Base-by-base conservation (phyloP, 2,888 invertebrate genomes). In the Nematopogon swammerdamellus region DNA sequence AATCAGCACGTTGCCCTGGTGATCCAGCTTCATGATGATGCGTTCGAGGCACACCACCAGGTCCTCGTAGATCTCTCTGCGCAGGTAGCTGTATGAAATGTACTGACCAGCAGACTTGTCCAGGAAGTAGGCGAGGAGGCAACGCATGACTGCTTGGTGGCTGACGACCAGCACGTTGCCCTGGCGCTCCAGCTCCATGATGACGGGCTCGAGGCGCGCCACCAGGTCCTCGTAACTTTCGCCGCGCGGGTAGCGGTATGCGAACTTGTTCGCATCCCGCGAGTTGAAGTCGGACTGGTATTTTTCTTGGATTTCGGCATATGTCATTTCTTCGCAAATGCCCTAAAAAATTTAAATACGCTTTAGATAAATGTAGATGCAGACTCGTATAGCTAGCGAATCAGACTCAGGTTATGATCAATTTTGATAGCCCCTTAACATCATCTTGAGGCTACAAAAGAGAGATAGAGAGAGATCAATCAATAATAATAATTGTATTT, bases 211-310 rank as follows among this genome's bases (percentile, higher is more conserved):
- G 53, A 99, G 81, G 25, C 99, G 81, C 2, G 97, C 96, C 18
- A 99, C 98, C 58, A 99, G 82, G 82, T 99, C 98, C 74, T 98
- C 97, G 68, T 99, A 99, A 62, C 97, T 97, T 81, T 98, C 93
- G 0, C 93, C 94, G 45, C 93, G 84, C 0, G 94, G 94, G 75
- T 89, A 89, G 50, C 94, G 84, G 71, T 94, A 94, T 19, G 96
- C 95, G 70, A 97, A 99, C 81, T 99, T 99, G 72, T 97, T 96
- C 56, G 91, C 89, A 76, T 99, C 98, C 49, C 99, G 84, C 16
- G 95, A 89, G 55, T 91, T 90, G 75, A 99, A 99, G 68, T 99
- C 99, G 30, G 92, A 91, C 0, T 99, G 99, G 72, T 91, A 97
- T 60, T 92, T 91, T 49, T 86, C 85, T 56, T 92, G 89, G 58